Conservation (phyloP, 2,888 invertebrate species). For the Zaprionus lineosus region DNA sequence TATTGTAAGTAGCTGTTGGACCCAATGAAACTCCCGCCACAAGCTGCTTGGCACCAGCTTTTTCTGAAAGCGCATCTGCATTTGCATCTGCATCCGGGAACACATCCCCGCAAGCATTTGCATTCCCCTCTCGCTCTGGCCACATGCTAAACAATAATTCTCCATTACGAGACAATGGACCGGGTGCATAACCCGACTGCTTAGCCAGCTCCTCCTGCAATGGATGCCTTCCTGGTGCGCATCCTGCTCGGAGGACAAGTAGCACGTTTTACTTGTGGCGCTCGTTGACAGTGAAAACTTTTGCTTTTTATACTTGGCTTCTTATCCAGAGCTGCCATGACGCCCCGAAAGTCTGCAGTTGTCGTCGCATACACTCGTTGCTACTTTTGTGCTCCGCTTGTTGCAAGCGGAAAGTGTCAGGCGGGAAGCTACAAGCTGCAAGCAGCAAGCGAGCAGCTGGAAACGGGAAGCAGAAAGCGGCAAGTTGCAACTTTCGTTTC, state of each 20-base stretch:
- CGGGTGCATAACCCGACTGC: constrained; percentile 23
- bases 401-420: too few relatives aligned
- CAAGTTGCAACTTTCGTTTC: constrained; percentile 47
- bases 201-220: background rate
- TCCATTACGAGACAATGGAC: constrained; percentile 72
- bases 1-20: constrained; percentile 38
- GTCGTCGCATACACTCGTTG: constrained; percentile 60
- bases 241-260: constrained; percentile 47
- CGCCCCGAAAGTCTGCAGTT: constrained; percentile 46
- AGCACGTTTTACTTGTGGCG: constrained; percentile 72
- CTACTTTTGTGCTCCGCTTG: constrained; percentile 60
- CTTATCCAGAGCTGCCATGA: constrained; percentile 30
- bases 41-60: constrained; percentile 9
- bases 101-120: too few relatives aligned
- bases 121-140: constrained; percentile 15
- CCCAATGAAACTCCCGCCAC: constrained; percentile 11
- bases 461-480: too few relatives aligned
- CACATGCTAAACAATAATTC: constrained; percentile 70
- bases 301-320: constrained; percentile 63
- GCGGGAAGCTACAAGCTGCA: too few relatives aligned
- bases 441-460: too few relatives aligned
- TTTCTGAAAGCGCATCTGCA: background rate
- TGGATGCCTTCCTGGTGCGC: constrained; percentile 16
- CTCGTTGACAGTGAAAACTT: constrained; percentile 60
- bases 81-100: constrained; percentile 17